phyloP scores from a whole-genome alignment of 2,113 vertebrate genomes.

The Fulmarus glacialis region DNA sequence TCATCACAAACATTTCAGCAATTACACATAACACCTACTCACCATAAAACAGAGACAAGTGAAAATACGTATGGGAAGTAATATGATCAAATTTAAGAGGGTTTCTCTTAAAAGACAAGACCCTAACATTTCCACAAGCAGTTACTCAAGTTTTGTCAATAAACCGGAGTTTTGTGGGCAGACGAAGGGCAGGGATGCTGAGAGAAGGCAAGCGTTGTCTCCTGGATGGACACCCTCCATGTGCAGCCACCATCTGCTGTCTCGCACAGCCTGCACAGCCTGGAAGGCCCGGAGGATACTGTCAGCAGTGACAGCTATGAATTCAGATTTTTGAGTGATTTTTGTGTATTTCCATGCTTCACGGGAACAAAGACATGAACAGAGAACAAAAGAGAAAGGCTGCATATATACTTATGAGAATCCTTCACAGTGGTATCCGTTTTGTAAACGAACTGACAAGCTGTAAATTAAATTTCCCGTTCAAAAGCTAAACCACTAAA shows the following conservation, averaged over 20 bases:
- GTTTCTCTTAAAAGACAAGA: neutral
- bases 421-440: neutral
- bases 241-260: neutral
- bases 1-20: neutral
- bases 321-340: neutral
- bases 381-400: slow-evolving; percentile 2
- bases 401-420: slow-evolving; percentile 14
- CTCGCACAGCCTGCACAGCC: neutral
- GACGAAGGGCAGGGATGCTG: neutral
- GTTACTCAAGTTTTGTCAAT: neutral
- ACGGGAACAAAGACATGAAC: slow-evolving; percentile 17
- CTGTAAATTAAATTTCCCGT: slow-evolving; percentile 65
- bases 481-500: slow-evolving; percentile 57
- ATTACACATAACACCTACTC: neutral
- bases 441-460: slow-evolving; percentile 59
- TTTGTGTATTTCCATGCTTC: neutral
- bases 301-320: neutral
- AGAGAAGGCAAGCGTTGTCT: neutral
- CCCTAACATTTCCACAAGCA: neutral
- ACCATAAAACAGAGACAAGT: neutral
- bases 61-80: neutral
- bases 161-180: neutral
- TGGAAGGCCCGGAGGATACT: neutral
- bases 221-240: neutral
- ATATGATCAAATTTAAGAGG: neutral